These are phyloP conservation scores for Sitta europaea DNA, from an alignment of 2,113 vertebrate species.

Conservation along the genomic window DNA sequence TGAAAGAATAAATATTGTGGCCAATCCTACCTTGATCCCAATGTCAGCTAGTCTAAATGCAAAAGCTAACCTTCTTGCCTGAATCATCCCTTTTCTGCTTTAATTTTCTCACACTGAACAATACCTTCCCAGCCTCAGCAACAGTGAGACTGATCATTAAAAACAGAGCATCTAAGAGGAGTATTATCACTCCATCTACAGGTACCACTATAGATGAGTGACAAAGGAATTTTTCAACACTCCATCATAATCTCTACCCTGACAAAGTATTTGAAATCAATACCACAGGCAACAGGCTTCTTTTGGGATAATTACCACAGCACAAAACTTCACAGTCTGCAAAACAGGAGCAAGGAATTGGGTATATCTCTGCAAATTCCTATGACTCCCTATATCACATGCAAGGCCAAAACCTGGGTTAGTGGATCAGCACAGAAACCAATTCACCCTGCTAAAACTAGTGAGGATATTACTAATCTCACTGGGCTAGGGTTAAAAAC, in stretches of 20 bases:
- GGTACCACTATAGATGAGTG: rapidly evolving
- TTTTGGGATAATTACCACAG: background rate
- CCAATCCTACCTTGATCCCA: background rate
- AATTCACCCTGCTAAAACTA: background rate
- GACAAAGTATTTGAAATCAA: background rate
- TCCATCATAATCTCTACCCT: background rate
- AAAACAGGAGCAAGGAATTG: background rate
- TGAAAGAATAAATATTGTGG: background rate
- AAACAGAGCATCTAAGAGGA: background rate
- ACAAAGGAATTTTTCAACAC: background rate
- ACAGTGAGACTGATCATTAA: background rate
- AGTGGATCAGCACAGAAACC: background rate
- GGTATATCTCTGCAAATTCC: background rate
- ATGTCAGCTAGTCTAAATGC: background rate
- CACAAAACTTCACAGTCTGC: background rate
- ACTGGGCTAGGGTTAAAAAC: background rate
- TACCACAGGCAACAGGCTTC: background rate
- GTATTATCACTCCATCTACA: background rate
- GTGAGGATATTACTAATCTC: background rate
- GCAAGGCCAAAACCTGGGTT: background rate
- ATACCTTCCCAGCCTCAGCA: background rate
- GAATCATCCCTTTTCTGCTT: background rate
- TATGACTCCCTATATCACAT: background rate
- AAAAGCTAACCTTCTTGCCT: background rate
- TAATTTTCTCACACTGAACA: background rate